Evolutionary conservation across 2,797 vertebrate species (phyloP), one percentile per base, ranked within the genome.

Genomic region (Cuniculus paca): DNA sequence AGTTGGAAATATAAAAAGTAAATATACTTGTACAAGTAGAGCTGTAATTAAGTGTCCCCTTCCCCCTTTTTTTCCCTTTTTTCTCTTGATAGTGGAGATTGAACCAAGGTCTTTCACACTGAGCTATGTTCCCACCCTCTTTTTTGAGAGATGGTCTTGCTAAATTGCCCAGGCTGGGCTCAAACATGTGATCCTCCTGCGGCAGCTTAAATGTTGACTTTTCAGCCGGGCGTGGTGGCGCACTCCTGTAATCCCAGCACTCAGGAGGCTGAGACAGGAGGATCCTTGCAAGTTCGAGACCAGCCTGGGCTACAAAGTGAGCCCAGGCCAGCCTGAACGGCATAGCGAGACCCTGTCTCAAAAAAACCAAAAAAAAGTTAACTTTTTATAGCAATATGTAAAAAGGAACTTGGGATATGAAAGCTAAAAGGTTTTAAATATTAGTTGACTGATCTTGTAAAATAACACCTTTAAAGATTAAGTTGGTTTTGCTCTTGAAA

Each of bases 361-460:
- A n/a, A n/a, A n/a, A n/a, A n/a, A n/a, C n/a, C n/a, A n/a, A n/a
- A n/a, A n/a, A 75, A 48, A 75, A 31, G 26, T 48, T 48, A 16
- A 70, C 36, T 90, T 54, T 87, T 72, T 28, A 81, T 81, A 77
- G 28, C 45, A 91, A 36, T 83, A 58, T 80, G 6, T 81, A 89
- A 68, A 92, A 77, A 91, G 50, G 34, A 42, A 31, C 50, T 78
- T 42, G 31, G 63, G 89, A 24, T n/a, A 17, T 68, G 60, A 91
- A 26, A 95, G 26, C 70, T 91, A 92, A 54, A 79, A 87, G 54
- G 70, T 93, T 94, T 92, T 91, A 96, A 83, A 70, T 83, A 85
- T n/a, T 63, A 90, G 1, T 54, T 90, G 17, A 88, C 70, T 92
- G 36, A 19, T 87, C 8, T 82, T 96, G 26, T 95, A 79, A 95